Conservation (phyloP, 2,888 invertebrate genomes). For the Suillia variegata region DNA sequence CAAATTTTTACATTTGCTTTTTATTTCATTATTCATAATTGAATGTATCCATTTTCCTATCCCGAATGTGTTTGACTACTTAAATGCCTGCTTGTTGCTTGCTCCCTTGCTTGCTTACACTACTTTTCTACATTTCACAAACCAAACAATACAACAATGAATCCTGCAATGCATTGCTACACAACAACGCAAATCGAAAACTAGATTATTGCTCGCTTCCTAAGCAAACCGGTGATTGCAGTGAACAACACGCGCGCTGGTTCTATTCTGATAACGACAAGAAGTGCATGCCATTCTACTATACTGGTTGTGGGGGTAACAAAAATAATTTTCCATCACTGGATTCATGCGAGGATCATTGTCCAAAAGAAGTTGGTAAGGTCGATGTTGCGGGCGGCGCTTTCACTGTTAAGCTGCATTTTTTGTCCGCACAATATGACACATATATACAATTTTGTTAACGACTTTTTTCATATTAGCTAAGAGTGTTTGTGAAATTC, state of each 20-base stretch:
- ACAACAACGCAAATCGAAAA: slow-evolving; percentile 15
- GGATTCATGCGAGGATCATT: slow-evolving; percentile 75
- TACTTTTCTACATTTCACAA: slow-evolving; percentile 16
- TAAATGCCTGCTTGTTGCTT: slow-evolving; percentile 36
- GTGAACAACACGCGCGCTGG: slow-evolving; percentile 77
- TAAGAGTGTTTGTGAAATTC: slow-evolving; percentile 75
- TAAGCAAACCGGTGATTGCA: slow-evolving; percentile 79
- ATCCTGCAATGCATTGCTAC: slow-evolving; percentile 4
- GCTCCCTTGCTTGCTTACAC: slow-evolving; percentile 40
- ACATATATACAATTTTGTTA: slow-evolving; percentile 8
- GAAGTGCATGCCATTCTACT: slow-evolving; percentile 91
- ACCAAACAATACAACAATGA: neutral
- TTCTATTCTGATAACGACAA: slow-evolving; percentile 82
- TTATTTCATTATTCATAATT: slow-evolving; percentile 17
- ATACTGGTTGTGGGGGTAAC: slow-evolving; percentile 90
- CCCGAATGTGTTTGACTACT: slow-evolving; percentile 15
- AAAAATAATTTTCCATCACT: slow-evolving; percentile 80
- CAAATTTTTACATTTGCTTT: slow-evolving; percentile 2
- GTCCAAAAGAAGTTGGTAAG: slow-evolving; percentile 82
- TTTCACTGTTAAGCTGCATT: slow-evolving; percentile 35
- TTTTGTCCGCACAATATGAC: slow-evolving; percentile 33
- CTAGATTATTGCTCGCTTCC: slow-evolving; percentile 78
- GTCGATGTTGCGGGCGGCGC: slow-evolving; percentile 44
- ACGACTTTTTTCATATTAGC: slow-evolving; percentile 56
- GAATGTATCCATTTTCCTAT: slow-evolving; percentile 8